These are phyloP conservation scores for Drosophila teissieri DNA, from an alignment of 1,140 invertebrate genomes.

Conservation along the genomic window DNA sequence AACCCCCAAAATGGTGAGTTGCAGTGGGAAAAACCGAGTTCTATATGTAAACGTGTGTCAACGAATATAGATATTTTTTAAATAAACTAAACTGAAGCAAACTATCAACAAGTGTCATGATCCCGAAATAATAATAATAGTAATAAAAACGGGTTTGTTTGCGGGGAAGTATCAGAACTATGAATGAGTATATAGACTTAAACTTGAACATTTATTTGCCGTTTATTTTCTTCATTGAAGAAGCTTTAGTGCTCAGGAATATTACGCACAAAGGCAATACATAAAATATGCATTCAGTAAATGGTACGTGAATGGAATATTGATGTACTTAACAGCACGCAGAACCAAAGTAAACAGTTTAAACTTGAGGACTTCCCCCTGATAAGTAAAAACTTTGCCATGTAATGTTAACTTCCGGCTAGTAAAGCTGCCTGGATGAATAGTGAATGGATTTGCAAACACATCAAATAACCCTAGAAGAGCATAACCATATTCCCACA, in stretches of 20 bases:
- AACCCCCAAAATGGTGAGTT: slow-evolving; percentile 66
- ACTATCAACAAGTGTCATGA: too few relatives aligned
- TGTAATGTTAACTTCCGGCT: slow-evolving; percentile 30
- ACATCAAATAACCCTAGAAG: not conserved
- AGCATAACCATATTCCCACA: slow-evolving; percentile 22
- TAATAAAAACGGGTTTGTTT: not conserved
- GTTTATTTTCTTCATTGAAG: not conserved
- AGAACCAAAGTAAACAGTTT: slow-evolving; percentile 18
- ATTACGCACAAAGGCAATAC: slow-evolving; percentile 43
- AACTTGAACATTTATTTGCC: not conserved
- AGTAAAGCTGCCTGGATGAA: not conserved
- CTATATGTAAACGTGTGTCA: not conserved
- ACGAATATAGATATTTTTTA: too few relatives aligned
- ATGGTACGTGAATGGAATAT: slow-evolving; percentile 42
- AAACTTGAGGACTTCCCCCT: too few relatives aligned
- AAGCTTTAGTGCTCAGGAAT: slow-evolving; percentile 4
- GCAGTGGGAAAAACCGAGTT: slow-evolving; percentile 13
- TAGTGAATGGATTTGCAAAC: not conserved
- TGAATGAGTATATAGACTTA: too few relatives aligned
- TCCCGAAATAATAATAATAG: too few relatives aligned
- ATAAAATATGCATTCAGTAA: slow-evolving; percentile 32
- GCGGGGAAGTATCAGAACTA: too few relatives aligned
- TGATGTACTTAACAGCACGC: slow-evolving; percentile 3
- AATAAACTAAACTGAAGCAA: too few relatives aligned
- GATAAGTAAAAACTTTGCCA: too few relatives aligned